phyloP scores from a whole-genome alignment of 2,888 invertebrate genomes.

The Herminia tarsipennalis region DNA sequence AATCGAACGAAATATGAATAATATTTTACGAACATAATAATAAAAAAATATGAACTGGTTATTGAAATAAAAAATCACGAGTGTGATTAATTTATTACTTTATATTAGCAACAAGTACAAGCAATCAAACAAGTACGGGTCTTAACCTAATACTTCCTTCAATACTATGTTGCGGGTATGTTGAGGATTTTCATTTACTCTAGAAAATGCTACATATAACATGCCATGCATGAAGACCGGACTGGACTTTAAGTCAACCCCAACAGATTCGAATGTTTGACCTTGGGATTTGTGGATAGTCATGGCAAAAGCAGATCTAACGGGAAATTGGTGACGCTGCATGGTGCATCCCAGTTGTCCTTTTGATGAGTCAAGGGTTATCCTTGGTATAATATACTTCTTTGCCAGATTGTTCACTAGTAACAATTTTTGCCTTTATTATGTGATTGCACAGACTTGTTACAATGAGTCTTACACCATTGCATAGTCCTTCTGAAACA shows the following conservation, averaged over 20 bases:
- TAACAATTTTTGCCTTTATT: constrained; percentile 25
- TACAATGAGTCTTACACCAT: constrained; percentile 25
- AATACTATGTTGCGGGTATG: not conserved
- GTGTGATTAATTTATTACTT: not conserved
- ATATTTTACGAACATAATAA: not conserved
- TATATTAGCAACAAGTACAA: not conserved
- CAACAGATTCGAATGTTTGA: constrained; percentile 20
- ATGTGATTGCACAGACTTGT: constrained; percentile 31
- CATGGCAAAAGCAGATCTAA: constrained; percentile 24
- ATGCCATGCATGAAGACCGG: constrained; percentile 21
- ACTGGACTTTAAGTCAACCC: constrained; percentile 14
- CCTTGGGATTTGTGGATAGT: constrained; percentile 11
- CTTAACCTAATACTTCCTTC: not conserved
- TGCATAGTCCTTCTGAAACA: constrained; percentile 33
- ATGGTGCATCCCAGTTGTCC: constrained; percentile 27
- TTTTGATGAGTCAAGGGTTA: constrained; percentile 19
- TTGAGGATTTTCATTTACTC: not conserved
- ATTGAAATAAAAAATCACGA: not conserved
- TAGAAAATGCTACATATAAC: not conserved
- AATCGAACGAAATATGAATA: not conserved
- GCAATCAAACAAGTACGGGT: too few relatives aligned
- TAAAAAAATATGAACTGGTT: not conserved
- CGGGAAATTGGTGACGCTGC: constrained; percentile 28
- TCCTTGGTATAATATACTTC: constrained; percentile 23
- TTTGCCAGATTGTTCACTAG: constrained; percentile 26